Evolutionary conservation across 2,888 invertebrate genomes (phyloP), one percentile per base, ranked within the genome.

Genomic region (Beris morrisii): DNA sequence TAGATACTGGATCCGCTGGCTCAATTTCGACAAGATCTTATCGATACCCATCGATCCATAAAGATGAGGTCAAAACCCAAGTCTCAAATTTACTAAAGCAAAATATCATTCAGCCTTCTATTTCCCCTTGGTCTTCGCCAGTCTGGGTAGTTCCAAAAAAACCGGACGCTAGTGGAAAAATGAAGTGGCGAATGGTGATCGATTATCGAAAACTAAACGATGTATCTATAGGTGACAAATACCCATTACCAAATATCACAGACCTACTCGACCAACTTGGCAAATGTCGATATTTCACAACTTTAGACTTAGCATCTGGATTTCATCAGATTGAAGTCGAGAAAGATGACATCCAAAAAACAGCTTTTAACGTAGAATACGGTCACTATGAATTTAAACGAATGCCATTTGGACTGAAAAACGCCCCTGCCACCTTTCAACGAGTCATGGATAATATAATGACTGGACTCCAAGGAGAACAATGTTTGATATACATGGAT

Each of bases 41-140:
- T 57, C 65, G 68, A 12, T 69, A 67, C 28, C 69, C 70, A 4
- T 48, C 68, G 31, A 38, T 55, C 13, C 67, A 65, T 38, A 61
- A 67, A 48, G 11, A 9, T 4, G 66, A 68, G 30, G 66, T 70
- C 6, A 45, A 67, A 32, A 7, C n/a, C 9, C 75, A 76, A 73
- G 72, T 75, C 4, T 48, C 71, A 48, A 71, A 74, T 68, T 72
- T 75, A 71, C 57, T 76, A 32, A 44, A 71, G 22, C 67, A 68
- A 30, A 54, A 58, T 7, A 68, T 68, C 3, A 66, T 69, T 12
- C 64, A 66, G 7, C 68, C 44, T 9, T 69, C 68, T n/a, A 58
- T 63, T 6, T 71, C 69, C 28, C 70, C 69, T 22, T 70, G 69
- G 45, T 69, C 4, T 52, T 69, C 22, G 63, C 53, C 63, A 9